These are phyloP conservation scores for Hydractinia echinata DNA, from an alignment of 30 jellyfish, hydroid and myxozoan genomes.

Conservation along the genomic window DNA sequence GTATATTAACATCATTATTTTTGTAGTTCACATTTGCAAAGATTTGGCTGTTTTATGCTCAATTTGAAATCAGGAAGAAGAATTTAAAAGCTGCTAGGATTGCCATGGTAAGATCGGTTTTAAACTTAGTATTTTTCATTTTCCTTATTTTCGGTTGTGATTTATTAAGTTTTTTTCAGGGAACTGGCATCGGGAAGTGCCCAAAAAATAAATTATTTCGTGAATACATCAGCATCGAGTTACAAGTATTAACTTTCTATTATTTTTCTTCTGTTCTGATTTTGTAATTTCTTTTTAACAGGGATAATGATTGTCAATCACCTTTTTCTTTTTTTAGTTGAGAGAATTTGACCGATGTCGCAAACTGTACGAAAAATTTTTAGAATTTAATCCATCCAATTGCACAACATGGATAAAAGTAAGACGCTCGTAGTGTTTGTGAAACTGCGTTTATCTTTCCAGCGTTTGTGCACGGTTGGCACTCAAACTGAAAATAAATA, in stretches of 20 bases:
- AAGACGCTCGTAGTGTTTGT: neutral
- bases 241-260: slow-evolving; percentile 40
- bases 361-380: slow-evolving; percentile 76
- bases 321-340: slow-evolving; percentile 40
- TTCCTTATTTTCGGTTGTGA: neutral
- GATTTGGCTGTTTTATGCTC: slow-evolving; percentile 89
- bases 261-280: too few relatives aligned
- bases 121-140: neutral
- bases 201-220: slow-evolving; percentile 84
- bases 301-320: neutral
- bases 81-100: slow-evolving; percentile 70
- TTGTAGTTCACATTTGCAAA: slow-evolving; percentile 88
- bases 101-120: slow-evolving; percentile 53
- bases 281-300: neutral
- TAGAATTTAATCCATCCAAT: slow-evolving; percentile 94
- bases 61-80: slow-evolving; percentile 83
- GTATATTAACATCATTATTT: neutral
- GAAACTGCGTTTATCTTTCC: too few relatives aligned
- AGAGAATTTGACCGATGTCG: slow-evolving; percentile 97
- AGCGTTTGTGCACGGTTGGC: too few relatives aligned
- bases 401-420: slow-evolving; percentile 98
- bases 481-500: too few relatives aligned
- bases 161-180: slow-evolving; percentile 42
- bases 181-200: slow-evolving; percentile 91
- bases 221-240: slow-evolving; percentile 87